Conservation (phyloP, 2,113 vertebrate species). For the Capra hircus region DNA sequence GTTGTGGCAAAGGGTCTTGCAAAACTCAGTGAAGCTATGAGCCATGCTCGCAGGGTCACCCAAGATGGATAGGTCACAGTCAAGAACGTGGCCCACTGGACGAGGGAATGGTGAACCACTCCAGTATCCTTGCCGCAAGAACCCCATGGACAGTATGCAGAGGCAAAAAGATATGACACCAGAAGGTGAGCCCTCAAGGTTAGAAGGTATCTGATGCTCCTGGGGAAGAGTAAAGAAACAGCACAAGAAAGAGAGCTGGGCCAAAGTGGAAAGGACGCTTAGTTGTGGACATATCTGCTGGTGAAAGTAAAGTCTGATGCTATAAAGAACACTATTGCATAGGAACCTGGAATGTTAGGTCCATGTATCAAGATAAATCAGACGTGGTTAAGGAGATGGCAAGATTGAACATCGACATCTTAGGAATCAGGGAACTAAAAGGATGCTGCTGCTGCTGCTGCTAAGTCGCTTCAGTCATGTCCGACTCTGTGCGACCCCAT, state of each 20-base stretch:
- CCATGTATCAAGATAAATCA: neutral
- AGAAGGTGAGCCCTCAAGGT: neutral
- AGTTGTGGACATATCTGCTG: neutral
- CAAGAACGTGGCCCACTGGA: neutral
- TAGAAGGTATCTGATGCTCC: neutral
- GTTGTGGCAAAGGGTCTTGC: neutral
- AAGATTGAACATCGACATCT: neutral
- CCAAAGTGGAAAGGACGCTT: neutral
- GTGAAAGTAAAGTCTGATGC: neutral
- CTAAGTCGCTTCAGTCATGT: too few relatives aligned
- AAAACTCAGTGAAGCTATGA: neutral
- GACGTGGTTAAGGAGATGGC: neutral
- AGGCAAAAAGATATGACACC: neutral
- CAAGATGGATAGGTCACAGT: neutral
- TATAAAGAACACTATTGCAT: neutral
- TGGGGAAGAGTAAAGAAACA: neutral
- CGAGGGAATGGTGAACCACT: neutral
- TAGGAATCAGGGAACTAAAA: neutral
- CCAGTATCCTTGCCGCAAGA: neutral
- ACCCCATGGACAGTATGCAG: neutral
- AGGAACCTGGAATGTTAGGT: neutral
- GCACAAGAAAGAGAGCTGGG: neutral
- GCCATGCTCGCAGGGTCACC: neutral
- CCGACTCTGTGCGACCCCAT: too few relatives aligned
- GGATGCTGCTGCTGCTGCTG: neutral